These are phyloP conservation scores for Scarus forsteni DNA, from an alignment of 2,797 vertebrate genomes.

Conservation along the genomic window DNA sequence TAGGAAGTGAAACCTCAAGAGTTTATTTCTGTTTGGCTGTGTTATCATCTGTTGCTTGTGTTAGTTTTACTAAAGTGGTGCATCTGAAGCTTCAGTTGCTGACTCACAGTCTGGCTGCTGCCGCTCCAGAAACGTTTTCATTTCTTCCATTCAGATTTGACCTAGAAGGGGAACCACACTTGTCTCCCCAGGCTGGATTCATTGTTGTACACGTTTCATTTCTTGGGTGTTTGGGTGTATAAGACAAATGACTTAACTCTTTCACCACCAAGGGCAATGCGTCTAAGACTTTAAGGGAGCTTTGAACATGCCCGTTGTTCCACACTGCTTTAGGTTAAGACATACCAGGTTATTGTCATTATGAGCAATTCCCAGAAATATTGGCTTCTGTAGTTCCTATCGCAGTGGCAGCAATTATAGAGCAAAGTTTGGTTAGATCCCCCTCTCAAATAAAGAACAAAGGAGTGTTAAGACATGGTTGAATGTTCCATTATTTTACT, in stretches of 20 bases:
- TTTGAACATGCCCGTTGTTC: no score
- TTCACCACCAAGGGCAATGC: not conserved
- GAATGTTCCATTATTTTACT: no score
- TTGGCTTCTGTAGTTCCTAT: no score
- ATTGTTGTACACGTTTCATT: constrained; percentile 41
- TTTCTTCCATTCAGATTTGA: constrained; percentile 67
- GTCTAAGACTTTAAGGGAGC: no score
- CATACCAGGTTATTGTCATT: no score
- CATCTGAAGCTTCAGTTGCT: constrained; percentile 20
- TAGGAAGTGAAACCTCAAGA: not conserved
- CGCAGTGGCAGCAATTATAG: no score
- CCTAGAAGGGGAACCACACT: constrained; percentile 47
- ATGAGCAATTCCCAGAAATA: no score
- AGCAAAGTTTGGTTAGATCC: no score
- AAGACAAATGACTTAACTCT: constrained; percentile 38
- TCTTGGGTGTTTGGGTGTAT: constrained; percentile 37
- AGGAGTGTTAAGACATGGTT: no score
- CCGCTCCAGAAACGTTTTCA: constrained; percentile 44
- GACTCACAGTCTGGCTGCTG: constrained; percentile 68
- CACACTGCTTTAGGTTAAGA: no score
- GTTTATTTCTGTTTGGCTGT: constrained; percentile 10
- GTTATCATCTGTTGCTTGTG: constrained; percentile 21
- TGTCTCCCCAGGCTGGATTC: constrained; percentile 26
- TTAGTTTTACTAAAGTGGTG: constrained; percentile 14
- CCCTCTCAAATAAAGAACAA: no score